Base-by-base conservation (phyloP, 2,888 invertebrate species). In the Drosophila austrosaltans region DNA sequence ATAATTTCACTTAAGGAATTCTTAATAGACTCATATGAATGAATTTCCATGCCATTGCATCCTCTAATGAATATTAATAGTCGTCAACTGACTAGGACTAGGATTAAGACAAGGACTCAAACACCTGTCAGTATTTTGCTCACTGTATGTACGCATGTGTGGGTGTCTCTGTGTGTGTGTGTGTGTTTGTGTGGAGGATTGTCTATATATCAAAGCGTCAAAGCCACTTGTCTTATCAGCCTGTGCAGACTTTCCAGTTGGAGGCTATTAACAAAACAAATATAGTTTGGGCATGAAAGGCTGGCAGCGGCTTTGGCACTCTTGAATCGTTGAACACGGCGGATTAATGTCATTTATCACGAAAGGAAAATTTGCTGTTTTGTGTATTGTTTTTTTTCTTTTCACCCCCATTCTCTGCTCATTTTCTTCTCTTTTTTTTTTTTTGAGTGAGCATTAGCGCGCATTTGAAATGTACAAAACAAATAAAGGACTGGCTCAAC, bases 311-410 rank as follows among this genome's bases (percentile, higher is more conserved):
- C 71, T 66, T 73, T 81, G 72, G 69, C 84, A 81, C 75, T 48
- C 48, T 87, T 76, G 77, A 87, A 75, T 76, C 74, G 80, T 71
- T 75, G 89, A 87, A 89, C 82, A 89, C 80, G 66, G 89, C 77
- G 90, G 89, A 87, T 89, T 87, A 87, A 82, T 87, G 89, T 89
- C 87, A 87, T 87, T 87, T 87, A 89, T 87, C 87, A 87, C 87
- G 87, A 57, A 39, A 57, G 57, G 57, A 48, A 48, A 48, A 48
- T 48, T 48, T 48, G 48, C 48, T 48, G 48, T 48, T 48, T 25
- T 25, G 48, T 48, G 8, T 48, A 16, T 36, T 36, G 10, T 28
- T 53, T 36, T 53, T 36, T 36, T 5, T 36, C 28, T 30, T 44
- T 28, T 10, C 25, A 8, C 48, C 48, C 16, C 22, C 25, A 22